Evolutionary conservation across 1,140 invertebrate genomes (phyloP), one percentile per base, ranked within the genome.

Genomic region (Apis cerana): DNA sequence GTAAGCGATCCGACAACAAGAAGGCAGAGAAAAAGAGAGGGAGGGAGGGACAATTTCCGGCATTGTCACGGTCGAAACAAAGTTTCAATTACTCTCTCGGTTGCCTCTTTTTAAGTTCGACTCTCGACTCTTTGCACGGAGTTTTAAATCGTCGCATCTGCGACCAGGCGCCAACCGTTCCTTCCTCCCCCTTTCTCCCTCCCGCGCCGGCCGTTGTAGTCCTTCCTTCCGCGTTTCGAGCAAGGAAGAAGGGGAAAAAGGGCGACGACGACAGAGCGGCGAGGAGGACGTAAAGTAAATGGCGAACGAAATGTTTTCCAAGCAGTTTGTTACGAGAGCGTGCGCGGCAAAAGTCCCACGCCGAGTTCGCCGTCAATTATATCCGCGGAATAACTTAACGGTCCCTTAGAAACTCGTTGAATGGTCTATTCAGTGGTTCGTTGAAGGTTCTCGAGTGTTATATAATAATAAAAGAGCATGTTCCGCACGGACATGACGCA

Each of bases 381-480:
- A 93, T 93, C 91, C 92, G 89, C 90, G 91, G 93, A 94, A 93
- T 94, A 94, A 93, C 90, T 94, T 92, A 93, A 94, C 92, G 92
- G 93, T 93, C 92, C 93, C 93, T 92, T 93, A 92, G 91, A 93
- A 94, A 93, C 88, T 19, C 87, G 89, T 86, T 94, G 92, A 94
- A 94, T 94, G 90, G 92, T 90, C 93, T 94, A 94, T 94, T 94
- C 92, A 94, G 89, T 82, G 90, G 89, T 92, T 92, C 92, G 91
- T 92, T 91, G 90, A 91, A 92, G 91, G 90, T 92, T 92, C 92
- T 93, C 91, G 85, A 93, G 92, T 92, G 92, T 94, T 94, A 94
- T 93, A 93, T 93, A 94, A 93, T 93, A 94, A 94, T 94, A 94
- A 93, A 43, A 94, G 90, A 88, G 88, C 91, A 85, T 85, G 89